Percentiles rank a stretch among this genome's conserved stretches.
phyloP scores from a whole-genome alignment of 2,797 vertebrate species.

The Phyllotis vaccarum region DNA sequence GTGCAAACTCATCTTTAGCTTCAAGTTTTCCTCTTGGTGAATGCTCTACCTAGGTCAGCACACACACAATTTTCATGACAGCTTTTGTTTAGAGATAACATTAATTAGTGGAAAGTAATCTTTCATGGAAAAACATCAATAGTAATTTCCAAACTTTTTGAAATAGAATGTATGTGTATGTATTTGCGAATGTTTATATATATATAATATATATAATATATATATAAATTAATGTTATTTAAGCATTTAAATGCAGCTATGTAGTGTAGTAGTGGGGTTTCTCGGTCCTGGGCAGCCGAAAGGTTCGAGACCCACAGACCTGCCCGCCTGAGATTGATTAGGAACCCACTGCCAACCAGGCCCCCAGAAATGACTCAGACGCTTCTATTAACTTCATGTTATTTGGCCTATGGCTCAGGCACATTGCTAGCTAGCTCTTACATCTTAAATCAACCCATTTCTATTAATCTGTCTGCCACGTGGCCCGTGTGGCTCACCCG shows the following conservation, averaged over 20 bases:
- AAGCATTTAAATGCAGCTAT: background rate
- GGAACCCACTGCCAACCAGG: too few relatives aligned
- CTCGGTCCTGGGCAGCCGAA: too few relatives aligned
- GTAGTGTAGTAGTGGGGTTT: too few relatives aligned
- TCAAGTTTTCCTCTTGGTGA: background rate
- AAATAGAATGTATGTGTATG: background rate
- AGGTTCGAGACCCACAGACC: too few relatives aligned
- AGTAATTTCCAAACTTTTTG: background rate
- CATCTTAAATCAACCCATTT: too few relatives aligned
- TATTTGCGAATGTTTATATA: background rate
- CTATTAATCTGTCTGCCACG: too few relatives aligned
- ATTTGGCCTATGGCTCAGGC: too few relatives aligned
- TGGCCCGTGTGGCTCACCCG: too few relatives aligned
- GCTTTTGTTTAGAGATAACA: background rate
- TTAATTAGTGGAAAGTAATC: slow-evolving; percentile 4
- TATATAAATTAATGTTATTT: background rate
- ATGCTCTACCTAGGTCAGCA: background rate
- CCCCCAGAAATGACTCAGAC: too few relatives aligned
- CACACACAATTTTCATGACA: slow-evolving; percentile 30
- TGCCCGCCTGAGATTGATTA: too few relatives aligned
- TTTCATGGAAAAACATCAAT: background rate
- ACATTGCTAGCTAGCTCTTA: too few relatives aligned
- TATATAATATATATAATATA: background rate
- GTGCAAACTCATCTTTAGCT: background rate
- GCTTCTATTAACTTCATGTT: too few relatives aligned